These are phyloP conservation scores for Tapirus indicus DNA, from an alignment of 2,797 vertebrate genomes.

Conservation along the genomic window DNA sequence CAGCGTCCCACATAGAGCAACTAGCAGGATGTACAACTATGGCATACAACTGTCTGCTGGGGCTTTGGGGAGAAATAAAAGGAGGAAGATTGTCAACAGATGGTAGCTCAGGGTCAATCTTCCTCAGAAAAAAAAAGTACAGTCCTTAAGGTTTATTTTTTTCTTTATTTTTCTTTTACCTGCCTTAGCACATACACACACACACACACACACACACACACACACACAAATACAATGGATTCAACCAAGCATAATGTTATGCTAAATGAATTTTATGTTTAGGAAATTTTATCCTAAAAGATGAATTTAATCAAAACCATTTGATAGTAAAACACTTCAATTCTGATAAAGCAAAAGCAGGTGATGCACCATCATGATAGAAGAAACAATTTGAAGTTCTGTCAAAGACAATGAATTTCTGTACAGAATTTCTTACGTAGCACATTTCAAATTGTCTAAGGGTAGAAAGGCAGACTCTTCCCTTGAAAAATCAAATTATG, in stretches of 20 bases:
- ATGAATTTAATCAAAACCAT: background rate
- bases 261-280: background rate
- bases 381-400: background rate
- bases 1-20: no score
- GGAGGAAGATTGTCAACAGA: no score
- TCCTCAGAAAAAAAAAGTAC: background rate
- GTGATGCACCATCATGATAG: background rate
- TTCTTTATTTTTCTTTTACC: background rate
- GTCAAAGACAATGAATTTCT: slow-evolving; percentile 22
- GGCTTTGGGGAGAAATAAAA: no score
- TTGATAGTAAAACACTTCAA: background rate
- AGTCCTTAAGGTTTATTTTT: background rate
- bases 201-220: background rate
- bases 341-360: background rate
- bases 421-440: background rate
- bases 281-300: background rate
- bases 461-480: background rate
- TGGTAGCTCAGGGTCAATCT: no score
- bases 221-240: background rate
- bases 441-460: background rate
- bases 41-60: no score
- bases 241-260: background rate
- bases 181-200: background rate
- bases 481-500: background rate
- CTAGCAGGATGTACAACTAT: no score